phyloP scores from a whole-genome alignment of 2,797 vertebrate species.

The Micropoecilia bifurca region DNA sequence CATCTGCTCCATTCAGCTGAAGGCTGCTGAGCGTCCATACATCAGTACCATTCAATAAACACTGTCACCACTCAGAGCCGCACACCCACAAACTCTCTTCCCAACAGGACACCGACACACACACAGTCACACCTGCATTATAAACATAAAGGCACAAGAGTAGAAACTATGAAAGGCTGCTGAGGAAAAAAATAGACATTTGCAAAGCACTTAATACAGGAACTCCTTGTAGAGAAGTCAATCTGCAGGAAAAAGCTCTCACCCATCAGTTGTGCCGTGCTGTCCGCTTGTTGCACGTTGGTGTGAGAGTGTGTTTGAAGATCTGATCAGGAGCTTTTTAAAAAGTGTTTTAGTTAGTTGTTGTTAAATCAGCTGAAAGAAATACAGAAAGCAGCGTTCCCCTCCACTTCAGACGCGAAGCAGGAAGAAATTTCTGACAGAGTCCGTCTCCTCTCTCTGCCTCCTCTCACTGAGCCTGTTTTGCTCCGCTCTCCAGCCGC shows the following conservation, averaged over 20 bases:
- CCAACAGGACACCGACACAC: slow-evolving; percentile 10
- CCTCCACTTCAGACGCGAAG: slow-evolving; percentile 52
- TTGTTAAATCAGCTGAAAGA: slow-evolving; percentile 32
- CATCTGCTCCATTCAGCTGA: slow-evolving; percentile 77
- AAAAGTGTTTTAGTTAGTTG: slow-evolving; percentile 22
- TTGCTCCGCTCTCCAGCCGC: slow-evolving; percentile 76
- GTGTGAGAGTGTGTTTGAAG: slow-evolving; percentile 29
- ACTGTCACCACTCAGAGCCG: slow-evolving; percentile 58
- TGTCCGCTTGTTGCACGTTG: slow-evolving; percentile 47
- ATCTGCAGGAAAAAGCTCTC: slow-evolving; percentile 55
- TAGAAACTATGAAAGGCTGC: slow-evolving; percentile 3
- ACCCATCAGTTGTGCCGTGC: slow-evolving; percentile 77
- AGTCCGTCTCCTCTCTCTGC: slow-evolving; percentile 54
- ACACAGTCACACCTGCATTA: slow-evolving; percentile 1
- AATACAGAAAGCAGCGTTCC: slow-evolving; percentile 43
- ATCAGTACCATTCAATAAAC: slow-evolving; percentile 81
- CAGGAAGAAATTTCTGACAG: slow-evolving; percentile 47
- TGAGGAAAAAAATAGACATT: slow-evolving; percentile 1
- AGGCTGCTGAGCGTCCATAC: slow-evolving; percentile 64
- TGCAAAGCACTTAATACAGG: background rate
- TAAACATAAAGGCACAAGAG: background rate
- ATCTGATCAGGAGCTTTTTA: slow-evolving; percentile 1
- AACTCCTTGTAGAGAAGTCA: slow-evolving; percentile 5
- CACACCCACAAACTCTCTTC: slow-evolving; percentile 36
- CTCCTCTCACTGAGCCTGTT: slow-evolving; percentile 69